These are phyloP conservation scores for Xestia xanthographa DNA, from an alignment of 2,888 invertebrate genomes.

Conservation along the genomic window DNA sequence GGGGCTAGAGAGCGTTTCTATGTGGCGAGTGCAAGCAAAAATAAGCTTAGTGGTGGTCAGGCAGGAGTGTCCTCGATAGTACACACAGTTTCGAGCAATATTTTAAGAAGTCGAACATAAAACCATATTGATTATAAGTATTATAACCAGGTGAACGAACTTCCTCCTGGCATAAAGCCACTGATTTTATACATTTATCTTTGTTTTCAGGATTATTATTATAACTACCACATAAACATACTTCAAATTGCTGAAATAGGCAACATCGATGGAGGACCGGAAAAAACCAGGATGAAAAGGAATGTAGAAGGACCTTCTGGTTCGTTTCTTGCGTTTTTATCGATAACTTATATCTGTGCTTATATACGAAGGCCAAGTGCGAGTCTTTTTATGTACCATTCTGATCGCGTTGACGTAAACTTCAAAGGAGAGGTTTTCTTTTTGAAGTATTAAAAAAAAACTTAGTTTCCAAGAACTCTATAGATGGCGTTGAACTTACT, in stretches of 20 bases:
- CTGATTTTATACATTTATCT: background rate
- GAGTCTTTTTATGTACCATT: background rate
- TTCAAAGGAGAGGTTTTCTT: too few relatives aligned
- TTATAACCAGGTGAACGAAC: background rate
- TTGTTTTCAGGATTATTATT: constrained; percentile 2
- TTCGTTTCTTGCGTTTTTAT: background rate
- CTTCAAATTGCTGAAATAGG: background rate
- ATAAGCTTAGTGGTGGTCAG: too few relatives aligned
- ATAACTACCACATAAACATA: background rate
- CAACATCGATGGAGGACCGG: background rate
- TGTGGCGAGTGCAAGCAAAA: too few relatives aligned
- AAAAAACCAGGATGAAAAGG: constrained; percentile 26
- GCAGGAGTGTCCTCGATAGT: too few relatives aligned
- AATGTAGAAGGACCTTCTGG: background rate
- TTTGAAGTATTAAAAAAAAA: too few relatives aligned
- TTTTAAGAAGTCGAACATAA: background rate
- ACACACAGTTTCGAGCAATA: too few relatives aligned
- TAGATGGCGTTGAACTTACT: too few relatives aligned
- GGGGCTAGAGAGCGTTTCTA: too few relatives aligned
- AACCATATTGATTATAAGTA: background rate
- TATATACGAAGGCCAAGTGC: background rate
- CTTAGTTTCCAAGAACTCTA: too few relatives aligned
- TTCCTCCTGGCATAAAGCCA: background rate
- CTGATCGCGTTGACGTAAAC: background rate
- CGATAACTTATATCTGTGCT: background rate